A percentile compares a stretch with the other conserved stretches of the same genome.
Evolutionary conservation across 92 coral and sea anemone genomes (phyloP).

Genomic region (Diadumene lineata): DNA sequence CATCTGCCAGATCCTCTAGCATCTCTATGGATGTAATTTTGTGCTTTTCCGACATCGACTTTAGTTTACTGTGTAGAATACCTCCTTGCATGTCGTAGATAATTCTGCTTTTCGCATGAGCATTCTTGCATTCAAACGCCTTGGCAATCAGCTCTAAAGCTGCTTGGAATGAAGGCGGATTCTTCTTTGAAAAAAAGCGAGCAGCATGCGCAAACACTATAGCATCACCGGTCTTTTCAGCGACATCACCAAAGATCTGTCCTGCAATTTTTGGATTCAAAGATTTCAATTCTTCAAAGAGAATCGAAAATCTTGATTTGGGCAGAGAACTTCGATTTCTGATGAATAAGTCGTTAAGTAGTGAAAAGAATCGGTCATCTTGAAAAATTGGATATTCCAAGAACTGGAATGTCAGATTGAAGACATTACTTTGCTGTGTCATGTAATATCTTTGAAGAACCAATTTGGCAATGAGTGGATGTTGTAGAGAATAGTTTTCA

Average conservation of each 20-base stretch:
- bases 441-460: constrained; percentile 38
- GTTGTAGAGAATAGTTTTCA: constrained; percentile 69
- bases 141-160: constrained; percentile 63
- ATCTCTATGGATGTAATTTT: constrained; percentile 28
- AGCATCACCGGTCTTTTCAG: constrained; percentile 65
- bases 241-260: constrained; percentile 57
- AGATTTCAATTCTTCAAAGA: constrained; percentile 61
- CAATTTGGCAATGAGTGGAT: constrained; percentile 68
- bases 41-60: constrained; percentile 12
- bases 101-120: constrained; percentile 28
- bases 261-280: constrained; percentile 53
- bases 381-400: constrained; percentile 60
- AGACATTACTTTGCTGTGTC: constrained; percentile 39
- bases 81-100: constrained; percentile 67
- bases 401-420: constrained; percentile 46
- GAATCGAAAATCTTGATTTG: constrained; percentile 57
- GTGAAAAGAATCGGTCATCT: constrained; percentile 38
- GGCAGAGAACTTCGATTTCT: constrained; percentile 54
- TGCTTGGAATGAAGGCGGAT: constrained; percentile 46
- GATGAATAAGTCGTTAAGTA: constrained; percentile 65
- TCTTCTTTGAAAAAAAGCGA: constrained; percentile 72
- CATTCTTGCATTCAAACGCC: constrained; percentile 54
- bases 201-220: constrained; percentile 68
- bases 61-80: constrained; percentile 49
- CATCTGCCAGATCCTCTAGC: constrained; percentile 51